A percentile compares a stretch with the other conserved stretches of the same genome.
These are phyloP conservation scores for Notodonta dromedarius DNA, from an alignment of 2,888 invertebrate species.

Conservation along the genomic window DNA sequence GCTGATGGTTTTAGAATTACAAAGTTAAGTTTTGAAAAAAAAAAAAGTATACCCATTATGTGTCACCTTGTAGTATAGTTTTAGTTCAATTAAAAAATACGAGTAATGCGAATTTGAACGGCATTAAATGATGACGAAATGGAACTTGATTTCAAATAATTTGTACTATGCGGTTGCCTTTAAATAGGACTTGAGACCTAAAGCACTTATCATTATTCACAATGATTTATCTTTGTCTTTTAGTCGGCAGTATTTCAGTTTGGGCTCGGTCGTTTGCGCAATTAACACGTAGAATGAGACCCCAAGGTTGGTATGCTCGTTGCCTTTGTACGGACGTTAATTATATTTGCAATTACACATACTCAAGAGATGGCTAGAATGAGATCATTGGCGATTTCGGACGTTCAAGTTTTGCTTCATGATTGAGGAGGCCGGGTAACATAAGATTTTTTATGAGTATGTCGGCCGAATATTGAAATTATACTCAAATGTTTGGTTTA, in stretches of 20 bases:
- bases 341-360: constrained; percentile 40
- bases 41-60: too few species aligned
- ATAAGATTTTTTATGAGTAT: too few species aligned
- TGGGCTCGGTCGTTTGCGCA: constrained; percentile 36
- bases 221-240: constrained; percentile 1
- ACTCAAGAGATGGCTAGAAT: constrained; percentile 11
- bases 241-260: constrained; percentile 9
- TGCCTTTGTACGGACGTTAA: constrained; percentile 38
- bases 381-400: constrained; percentile 4
- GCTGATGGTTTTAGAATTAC: too few species aligned
- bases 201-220: neutral
- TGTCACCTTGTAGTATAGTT: too few species aligned
- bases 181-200: neutral
- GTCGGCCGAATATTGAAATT: too few species aligned
- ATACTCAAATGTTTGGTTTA: too few species aligned
- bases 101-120: neutral
- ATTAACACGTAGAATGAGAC: constrained; percentile 33
- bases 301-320: constrained; percentile 42
- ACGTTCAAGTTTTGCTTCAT: neutral
- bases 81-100: neutral
- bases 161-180: too few species aligned
- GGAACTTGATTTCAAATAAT: neutral
- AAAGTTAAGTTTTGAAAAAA: too few species aligned
- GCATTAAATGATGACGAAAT: neutral
- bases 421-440: neutral